Evolutionary conservation across 2,888 invertebrate genomes (phyloP), one percentile per base, ranked within the genome.

Genomic region (Melieria omissa): DNA sequence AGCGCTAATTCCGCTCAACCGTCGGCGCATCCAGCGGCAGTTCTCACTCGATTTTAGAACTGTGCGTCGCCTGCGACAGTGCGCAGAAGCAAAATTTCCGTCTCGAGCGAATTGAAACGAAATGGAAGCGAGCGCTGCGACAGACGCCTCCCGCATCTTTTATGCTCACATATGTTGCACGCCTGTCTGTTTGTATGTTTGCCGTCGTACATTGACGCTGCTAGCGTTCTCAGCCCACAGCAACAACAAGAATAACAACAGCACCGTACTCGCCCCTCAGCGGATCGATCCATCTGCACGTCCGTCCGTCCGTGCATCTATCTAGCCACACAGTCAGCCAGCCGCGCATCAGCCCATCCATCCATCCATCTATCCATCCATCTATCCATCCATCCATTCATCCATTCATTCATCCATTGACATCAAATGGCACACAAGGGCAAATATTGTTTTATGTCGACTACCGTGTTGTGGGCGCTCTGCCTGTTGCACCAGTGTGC

Each of bases 371-470:
- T 3, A 29, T 29, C 29, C 29, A 3, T 29, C 29, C 1, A 29
- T 29, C 29, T 2, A 29, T 29, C 29, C 1, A 29, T 29, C 2
- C 29, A 29, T 29, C 29, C 29, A 29, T 29, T n/a, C n/a, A 29
- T 29, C 29, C 1, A 29, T 29, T 2, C 29, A 29, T 29, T 3
- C 29, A 29, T 29, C 54, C 68, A 68, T 42, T 54, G 62, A 47
- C 68, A 68, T 54, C 62, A 62, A 69, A 69, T 54, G 55, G 44
- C 54, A 74, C 29, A 74, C 84, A 84, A 84, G 82, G 84, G 79
- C 79, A 81, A 82, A 82, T 82, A 80, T 80, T 80, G 80, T 84
- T 81, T 74, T 64, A 74, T 72, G 77, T 76, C 75, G 76, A 72
- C 76, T 73, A 73, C 67, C 70, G 72, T 72, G 14, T 29, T 47